These are phyloP conservation scores for Antechinus flavipes DNA, from an alignment of 2,113 vertebrate species.

Conservation along the genomic window DNA sequence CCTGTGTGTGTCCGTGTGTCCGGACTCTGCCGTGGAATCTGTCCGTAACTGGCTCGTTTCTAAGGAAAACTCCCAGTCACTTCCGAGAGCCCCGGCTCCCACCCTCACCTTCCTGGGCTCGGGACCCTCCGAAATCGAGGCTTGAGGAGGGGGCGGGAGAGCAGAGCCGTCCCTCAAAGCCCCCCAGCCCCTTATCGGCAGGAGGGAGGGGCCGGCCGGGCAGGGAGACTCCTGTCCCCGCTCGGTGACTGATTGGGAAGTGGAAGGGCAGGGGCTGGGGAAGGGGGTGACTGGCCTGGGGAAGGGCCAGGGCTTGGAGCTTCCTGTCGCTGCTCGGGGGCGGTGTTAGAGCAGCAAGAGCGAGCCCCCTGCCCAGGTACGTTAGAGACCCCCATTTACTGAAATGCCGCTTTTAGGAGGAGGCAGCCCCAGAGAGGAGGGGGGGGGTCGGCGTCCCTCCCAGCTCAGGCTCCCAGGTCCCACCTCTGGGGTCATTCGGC, in stretches of 20 bases:
- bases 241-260: background rate
- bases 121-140: background rate
- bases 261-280: background rate
- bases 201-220: background rate
- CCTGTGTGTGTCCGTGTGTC: slow-evolving; percentile 1
- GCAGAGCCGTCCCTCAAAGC: slow-evolving; percentile 5
- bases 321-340: too few species aligned
- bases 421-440: too few species aligned
- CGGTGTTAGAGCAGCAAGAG: too few species aligned
- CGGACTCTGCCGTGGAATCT: slow-evolving; percentile 45
- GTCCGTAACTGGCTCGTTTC: slow-evolving; percentile 22
- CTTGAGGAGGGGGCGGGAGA: background rate
- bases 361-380: too few species aligned
- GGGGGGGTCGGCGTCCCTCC: background rate
- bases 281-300: too few species aligned
- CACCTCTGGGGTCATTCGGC: too few species aligned
- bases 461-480: background rate
- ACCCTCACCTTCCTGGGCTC: background rate
- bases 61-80: background rate
- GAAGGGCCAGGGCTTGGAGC: too few species aligned
- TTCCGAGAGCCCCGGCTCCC: slow-evolving; percentile 24
- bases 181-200: background rate
- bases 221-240: background rate
- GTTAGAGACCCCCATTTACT: too few species aligned
- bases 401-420: too few species aligned